Conservation (phyloP, 2,113 vertebrate genomes). For the Panurus biarmicus region DNA sequence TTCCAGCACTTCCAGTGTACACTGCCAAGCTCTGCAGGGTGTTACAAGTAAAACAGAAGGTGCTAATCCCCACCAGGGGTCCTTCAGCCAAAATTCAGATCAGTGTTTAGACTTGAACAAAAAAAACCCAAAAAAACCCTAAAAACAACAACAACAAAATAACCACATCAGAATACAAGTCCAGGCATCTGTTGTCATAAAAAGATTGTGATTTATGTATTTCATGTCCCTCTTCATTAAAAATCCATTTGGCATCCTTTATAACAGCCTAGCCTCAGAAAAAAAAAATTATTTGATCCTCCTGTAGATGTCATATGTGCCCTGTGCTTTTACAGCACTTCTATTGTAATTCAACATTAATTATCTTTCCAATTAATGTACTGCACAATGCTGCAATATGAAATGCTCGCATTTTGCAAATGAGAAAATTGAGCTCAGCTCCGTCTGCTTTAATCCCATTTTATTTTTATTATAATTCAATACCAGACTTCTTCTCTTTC, state of each 20-base stretch:
- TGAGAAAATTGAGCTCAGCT: conserved; percentile 12
- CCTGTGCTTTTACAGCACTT: neutral
- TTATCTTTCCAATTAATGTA: conserved; percentile 42
- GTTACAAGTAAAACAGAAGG: neutral
- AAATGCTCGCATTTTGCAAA: conserved; percentile 14
- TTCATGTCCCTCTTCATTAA: conserved; percentile 15
- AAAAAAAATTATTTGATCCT: neutral
- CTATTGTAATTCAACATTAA: conserved; percentile 24
- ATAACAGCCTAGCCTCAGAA: neutral
- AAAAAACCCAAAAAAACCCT: neutral
- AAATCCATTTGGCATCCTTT: conserved; percentile 45
- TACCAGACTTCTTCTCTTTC: neutral
- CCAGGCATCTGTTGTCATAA: neutral
- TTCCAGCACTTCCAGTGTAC: neutral
- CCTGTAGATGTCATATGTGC: neutral
- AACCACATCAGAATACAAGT: neutral
- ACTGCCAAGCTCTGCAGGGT: neutral
- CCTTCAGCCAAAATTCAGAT: neutral
- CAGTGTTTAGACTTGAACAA: neutral
- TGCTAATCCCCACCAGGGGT: neutral
- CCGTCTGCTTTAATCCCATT: conserved; percentile 13
- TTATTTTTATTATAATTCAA: neutral
- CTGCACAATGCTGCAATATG: neutral
- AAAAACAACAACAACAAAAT: neutral
- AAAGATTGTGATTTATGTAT: neutral